A percentile compares a stretch with the other conserved stretches of the same genome.
These are phyloP conservation scores for Drymonia ruficornis DNA, from an alignment of 2,888 invertebrate genomes.

Conservation along the genomic window DNA sequence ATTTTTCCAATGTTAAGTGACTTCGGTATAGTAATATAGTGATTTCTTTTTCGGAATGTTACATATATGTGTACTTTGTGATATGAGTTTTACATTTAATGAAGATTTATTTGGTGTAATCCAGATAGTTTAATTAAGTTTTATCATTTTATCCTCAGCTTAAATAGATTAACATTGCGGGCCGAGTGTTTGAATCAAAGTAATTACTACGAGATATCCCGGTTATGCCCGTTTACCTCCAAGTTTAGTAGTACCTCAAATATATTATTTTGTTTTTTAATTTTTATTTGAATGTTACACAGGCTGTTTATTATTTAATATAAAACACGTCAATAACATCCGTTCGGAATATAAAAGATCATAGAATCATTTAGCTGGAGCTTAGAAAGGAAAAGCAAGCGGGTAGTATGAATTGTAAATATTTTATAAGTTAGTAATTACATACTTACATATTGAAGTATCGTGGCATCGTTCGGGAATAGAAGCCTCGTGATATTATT, in stretches of 20 bases:
- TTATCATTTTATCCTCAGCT: constrained; percentile 52
- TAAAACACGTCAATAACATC: constrained; percentile 41
- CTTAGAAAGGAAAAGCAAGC: constrained; percentile 73
- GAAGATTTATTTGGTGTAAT: constrained; percentile 56
- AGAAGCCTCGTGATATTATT: constrained; percentile 83
- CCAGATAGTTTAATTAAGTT: constrained; percentile 60
- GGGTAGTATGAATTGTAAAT: constrained; percentile 83
- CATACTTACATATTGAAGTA: constrained; percentile 64
- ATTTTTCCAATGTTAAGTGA: constrained; percentile 66
- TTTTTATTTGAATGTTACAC: constrained; percentile 77
- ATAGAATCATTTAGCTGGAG: constrained; percentile 65
- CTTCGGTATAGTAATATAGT: constrained; percentile 61
- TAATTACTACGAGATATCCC: constrained; percentile 36
- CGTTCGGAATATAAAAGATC: constrained; percentile 45
- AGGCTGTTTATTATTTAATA: constrained; percentile 50
- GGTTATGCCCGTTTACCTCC: constrained; percentile 69
- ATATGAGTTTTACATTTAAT: constrained; percentile 72
- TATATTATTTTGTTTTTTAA: constrained; percentile 79
- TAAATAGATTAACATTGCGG: constrained; percentile 40
- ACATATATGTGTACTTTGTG: constrained; percentile 73
- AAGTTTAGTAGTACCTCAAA: constrained; percentile 74
- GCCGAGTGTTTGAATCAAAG: constrained; percentile 44
- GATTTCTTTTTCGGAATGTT: constrained; percentile 48
- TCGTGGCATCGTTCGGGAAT: constrained; percentile 77
- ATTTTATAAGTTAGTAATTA: constrained; percentile 71